Evolutionary conservation across 2,888 invertebrate species (phyloP).

Genomic region (Caenorhabditis sulstoni): DNA sequence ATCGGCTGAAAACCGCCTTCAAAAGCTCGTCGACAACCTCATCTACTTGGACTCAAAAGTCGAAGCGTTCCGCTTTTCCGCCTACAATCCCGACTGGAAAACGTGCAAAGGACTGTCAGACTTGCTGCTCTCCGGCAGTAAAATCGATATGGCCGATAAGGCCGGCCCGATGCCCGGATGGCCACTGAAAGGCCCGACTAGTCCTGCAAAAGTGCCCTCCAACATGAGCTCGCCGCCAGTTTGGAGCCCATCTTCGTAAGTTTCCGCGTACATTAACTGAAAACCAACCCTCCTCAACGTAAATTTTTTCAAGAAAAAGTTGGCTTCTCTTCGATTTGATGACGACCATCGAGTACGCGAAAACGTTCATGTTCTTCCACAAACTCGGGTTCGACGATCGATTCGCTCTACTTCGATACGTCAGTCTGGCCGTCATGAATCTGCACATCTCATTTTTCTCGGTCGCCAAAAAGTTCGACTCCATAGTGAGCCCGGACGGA

Average conservation of each 20-base stretch:
- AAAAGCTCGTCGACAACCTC: conserved; percentile 9
- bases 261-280: too few relatives aligned
- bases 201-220: neutral
- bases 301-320: conserved; percentile 12
- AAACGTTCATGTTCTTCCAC: conserved; percentile 44
- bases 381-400: conserved; percentile 11
- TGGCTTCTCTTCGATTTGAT: conserved; percentile 40
- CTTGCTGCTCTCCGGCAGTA: neutral
- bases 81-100: conserved; percentile 34
- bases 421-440: conserved; percentile 14
- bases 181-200: conserved; percentile 6
- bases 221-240: neutral
- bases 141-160: conserved; percentile 12
- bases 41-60: conserved; percentile 30
- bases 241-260: neutral
- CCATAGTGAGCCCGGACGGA: conserved; percentile 31
- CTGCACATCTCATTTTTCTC: conserved; percentile 23
- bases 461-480: conserved; percentile 9
- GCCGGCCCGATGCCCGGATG: conserved; percentile 23
- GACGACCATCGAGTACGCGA: conserved; percentile 36
- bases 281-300: too few relatives aligned
- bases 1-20: conserved; percentile 13
- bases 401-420: conserved; percentile 14
- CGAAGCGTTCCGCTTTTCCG: conserved; percentile 24
- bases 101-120: neutral